Conservation (phyloP, 2,888 invertebrate genomes). For the Phoenoteleia sp. region DNA sequence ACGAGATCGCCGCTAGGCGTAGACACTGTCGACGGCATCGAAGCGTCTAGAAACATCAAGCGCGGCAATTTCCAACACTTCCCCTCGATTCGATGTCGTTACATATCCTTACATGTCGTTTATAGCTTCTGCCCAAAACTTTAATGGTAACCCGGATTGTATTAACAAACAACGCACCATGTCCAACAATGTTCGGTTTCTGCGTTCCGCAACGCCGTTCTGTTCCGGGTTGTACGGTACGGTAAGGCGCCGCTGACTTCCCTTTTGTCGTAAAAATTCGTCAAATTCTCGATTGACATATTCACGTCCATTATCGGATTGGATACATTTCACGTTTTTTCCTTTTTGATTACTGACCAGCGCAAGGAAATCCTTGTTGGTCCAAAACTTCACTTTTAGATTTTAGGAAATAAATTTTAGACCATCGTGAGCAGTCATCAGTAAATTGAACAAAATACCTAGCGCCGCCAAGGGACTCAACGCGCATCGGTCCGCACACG, state of each 20-base stretch:
- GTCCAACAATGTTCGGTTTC: slow-evolving; percentile 76
- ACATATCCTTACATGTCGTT: too few relatives aligned
- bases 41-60: too few relatives aligned
- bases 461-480: background rate
- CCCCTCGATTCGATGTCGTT: too few relatives aligned
- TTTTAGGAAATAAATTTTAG: background rate
- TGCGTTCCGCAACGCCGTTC: slow-evolving; percentile 77
- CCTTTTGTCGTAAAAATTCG: background rate
- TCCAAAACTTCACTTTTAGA: background rate
- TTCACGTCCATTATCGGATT: background rate
- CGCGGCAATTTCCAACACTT: too few relatives aligned
- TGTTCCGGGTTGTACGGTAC: slow-evolving; percentile 23
- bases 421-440: background rate
- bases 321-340: background rate
- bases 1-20: too few relatives aligned
- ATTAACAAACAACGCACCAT: slow-evolving; percentile 74
- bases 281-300: background rate
- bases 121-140: too few relatives aligned
- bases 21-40: too few relatives aligned
- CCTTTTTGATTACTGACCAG: too few relatives aligned
- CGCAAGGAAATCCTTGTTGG: too few relatives aligned
- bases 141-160: too few relatives aligned
- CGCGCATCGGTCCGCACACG: background rate
- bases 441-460: background rate
- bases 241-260: background rate